Evolutionary conservation across 2,113 vertebrate species (phyloP), one percentile per base, ranked within the genome.

Genomic region (Nothobranchius furzeri): DNA sequence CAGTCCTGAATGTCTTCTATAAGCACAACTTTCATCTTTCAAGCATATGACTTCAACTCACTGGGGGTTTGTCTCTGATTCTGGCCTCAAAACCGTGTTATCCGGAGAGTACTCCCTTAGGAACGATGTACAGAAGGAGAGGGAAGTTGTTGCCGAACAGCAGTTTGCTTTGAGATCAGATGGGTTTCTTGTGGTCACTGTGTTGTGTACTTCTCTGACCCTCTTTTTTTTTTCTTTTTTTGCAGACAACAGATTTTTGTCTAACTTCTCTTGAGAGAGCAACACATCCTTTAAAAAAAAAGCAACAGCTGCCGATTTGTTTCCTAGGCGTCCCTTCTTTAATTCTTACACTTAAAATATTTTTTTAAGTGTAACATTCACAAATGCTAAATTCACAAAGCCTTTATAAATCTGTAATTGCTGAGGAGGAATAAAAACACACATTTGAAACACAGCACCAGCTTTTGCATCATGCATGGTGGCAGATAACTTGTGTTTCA

Each of bases 161-260:
- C 73, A 68, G 58, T 70, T 79, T 83, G 75, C 66, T 57, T 66
- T 56, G 24, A 70, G 52, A 79, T 84, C 75, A 83, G 65, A 70
- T 73, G 25, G 52, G 50, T 75, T 79, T 85, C 59, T 64, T 47
- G 45, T 75, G 66, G 82, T 76, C 65, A 72, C 35, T 64, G 56
- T 55, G 50, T 68, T 64, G 51, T 71, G 42, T 61, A 55, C 62
- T 74, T 83, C 30, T 59, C 58, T 74, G 76, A 76, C 70, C 65
- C 75, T 67, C 10, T 24, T 40, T 63, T 35, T 47, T 37, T 17
- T 50, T 67, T 6, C 14, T 40, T 63, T 35, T 47, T 37, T 17
- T 50, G 25, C 70, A 70, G 43, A 63, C 40, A 50, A 36, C 46
- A 48, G 52, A 56, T 72, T 64, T 40, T 40, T 68, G 54, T 7